Evolutionary conservation across 53 echinoderm and acorn worm species (phyloP), one percentile per base, ranked within the genome.

Genomic region (Henricia sp.): DNA sequence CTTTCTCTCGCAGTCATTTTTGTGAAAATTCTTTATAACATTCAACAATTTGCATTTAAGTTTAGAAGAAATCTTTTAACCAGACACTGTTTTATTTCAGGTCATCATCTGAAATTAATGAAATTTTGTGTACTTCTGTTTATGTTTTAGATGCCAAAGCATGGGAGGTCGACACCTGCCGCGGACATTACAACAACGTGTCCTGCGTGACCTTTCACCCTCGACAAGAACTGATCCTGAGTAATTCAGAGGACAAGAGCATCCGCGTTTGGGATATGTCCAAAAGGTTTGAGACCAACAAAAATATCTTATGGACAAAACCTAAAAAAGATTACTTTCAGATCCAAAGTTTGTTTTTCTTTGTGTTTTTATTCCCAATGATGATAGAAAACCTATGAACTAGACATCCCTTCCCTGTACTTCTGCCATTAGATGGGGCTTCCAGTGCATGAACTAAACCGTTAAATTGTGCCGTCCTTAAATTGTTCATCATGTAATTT

Each of bases 181-280:
- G 96, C 59, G 96, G 96, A 37, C 96, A 96, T 71, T 86, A 86
- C 57, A 86, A 86, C 86, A 86, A 86, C 25, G 86, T 86, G 28
- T 86, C 86, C 74, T 96, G 93, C 26, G 97, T 92, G 58, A 88
- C 92, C 77, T 97, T 97, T 67, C 99, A 97, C 63, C 94, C 99
- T 2, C 85, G 99, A 20, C 99, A 97, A 63, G 99, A 97, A 67
- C 89, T 97, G 28, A 88, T 97, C 77, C 82, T 97, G 23, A 97
- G 95, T 53, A 97, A 97, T 92, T 97, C 99, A 5, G 99, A 97
- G 75, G 99, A 97, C 57, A 97, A 97, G 89, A 97, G 99, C 83
- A 92, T 97, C 74, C 57, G 99, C 10, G 99, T 97, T 40, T 97
- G 99, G 99, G 99, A 97, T 74, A 97, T 97, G 99, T 95, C 99